Evolutionary conservation across 2,888 invertebrate species (phyloP).

Genomic region (Lumbricus terrestris): DNA sequence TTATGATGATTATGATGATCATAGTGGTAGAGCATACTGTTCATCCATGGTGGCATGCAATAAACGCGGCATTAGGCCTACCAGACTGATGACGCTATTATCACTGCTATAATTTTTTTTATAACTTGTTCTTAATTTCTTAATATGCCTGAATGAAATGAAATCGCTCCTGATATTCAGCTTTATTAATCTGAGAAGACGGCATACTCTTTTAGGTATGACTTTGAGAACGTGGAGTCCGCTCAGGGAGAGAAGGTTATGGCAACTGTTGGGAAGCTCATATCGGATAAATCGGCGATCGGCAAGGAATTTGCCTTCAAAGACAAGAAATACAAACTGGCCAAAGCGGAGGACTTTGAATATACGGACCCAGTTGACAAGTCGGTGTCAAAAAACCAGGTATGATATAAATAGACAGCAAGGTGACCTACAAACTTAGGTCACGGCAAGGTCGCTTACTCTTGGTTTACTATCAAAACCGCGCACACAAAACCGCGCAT

Average conservation of each 20-base stretch:
- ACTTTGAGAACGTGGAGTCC: conserved; percentile 93
- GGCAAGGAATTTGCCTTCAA: conserved; percentile 57
- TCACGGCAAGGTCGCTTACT: background rate
- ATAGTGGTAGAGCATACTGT: background rate
- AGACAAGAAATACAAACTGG: conserved; percentile 73
- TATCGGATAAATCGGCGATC: conserved; percentile 65
- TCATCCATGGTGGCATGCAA: background rate
- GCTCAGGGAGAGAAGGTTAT: conserved; percentile 89
- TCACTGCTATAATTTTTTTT: background rate
- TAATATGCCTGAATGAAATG: background rate
- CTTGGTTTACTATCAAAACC: too few relatives aligned
- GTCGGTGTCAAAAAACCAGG: conserved; percentile 72
- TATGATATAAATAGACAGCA: background rate
- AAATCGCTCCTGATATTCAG: background rate
- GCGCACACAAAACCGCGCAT: too few relatives aligned
- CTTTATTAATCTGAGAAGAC: background rate
- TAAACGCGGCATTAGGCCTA: background rate
- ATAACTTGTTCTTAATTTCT: background rate
- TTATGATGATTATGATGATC: background rate
- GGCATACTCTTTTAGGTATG: conserved; percentile 70
- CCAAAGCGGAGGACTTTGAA: conserved; percentile 85
- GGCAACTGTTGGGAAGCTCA: conserved; percentile 71
- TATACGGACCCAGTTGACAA: conserved; percentile 94
- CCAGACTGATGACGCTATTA: background rate
- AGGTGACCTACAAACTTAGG: background rate